Percentiles rank a stretch among this genome's conserved stretches.
phyloP scores from a whole-genome alignment of 2,797 vertebrate genomes.

The Rhabdomys pumilio region DNA sequence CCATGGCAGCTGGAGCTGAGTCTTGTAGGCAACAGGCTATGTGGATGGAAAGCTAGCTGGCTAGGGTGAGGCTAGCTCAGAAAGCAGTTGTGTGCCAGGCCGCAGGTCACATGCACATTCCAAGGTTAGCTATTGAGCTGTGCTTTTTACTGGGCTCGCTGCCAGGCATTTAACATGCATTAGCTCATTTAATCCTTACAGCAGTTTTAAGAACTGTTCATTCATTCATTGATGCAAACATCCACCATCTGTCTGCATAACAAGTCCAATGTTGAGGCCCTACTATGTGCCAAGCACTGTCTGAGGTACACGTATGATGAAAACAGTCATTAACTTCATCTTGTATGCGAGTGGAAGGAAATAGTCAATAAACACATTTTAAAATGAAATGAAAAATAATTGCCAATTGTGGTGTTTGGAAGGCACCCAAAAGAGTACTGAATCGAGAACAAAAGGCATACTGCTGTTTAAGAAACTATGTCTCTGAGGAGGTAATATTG shows the following conservation, averaged over 20 bases:
- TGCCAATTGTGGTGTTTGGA: constrained; percentile 48
- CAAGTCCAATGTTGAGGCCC: constrained; percentile 54
- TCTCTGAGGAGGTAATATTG: constrained; percentile 47
- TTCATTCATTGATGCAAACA: constrained; percentile 50
- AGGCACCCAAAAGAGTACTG: constrained; percentile 56
- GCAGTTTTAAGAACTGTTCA: constrained; percentile 66
- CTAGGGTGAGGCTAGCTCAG: not conserved
- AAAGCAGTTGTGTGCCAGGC: constrained; percentile 58
- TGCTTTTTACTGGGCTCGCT: constrained; percentile 46
- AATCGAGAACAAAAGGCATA: constrained; percentile 54
- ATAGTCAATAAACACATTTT: constrained; percentile 68
- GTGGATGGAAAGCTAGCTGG: constrained; percentile 21
- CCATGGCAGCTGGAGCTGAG: constrained; percentile 8
- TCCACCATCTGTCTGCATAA: constrained; percentile 30
- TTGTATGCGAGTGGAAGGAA: constrained; percentile 58
- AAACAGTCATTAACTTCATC: constrained; percentile 52
- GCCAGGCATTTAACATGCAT: constrained; percentile 73
- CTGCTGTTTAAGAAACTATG: constrained; percentile 38
- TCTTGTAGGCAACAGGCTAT: not conserved
- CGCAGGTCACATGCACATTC: constrained; percentile 45
- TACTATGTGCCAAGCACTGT: constrained; percentile 71
- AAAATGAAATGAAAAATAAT: constrained; percentile 67
- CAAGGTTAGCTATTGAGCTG: constrained; percentile 65
- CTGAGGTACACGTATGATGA: constrained; percentile 26
- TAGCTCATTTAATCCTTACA: constrained; percentile 77